phyloP scores from a whole-genome alignment of 92 coral and sea anemone genomes.

The Anthopleura xanthogrammica region DNA sequence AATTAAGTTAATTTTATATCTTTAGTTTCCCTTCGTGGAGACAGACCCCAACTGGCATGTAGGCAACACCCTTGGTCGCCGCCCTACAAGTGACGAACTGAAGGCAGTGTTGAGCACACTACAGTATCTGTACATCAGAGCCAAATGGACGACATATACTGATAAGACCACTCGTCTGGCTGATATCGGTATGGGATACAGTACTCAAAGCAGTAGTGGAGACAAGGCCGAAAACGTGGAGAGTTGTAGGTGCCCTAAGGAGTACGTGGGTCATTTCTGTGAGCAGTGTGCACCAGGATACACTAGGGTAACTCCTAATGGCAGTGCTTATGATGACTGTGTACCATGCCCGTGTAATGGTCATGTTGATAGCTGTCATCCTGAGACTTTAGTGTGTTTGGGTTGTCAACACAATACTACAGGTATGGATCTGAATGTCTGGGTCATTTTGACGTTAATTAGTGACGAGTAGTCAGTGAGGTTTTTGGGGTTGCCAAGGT shows the following conservation, averaged over 20 bases:
- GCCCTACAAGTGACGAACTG: conserved; percentile 69
- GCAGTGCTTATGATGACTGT: conserved; percentile 76
- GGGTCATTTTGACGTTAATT: too few relatives aligned
- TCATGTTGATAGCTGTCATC: conserved; percentile 70
- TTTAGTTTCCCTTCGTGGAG: conserved; percentile 77
- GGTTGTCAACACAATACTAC: conserved; percentile 87
- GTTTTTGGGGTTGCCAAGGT: neutral
- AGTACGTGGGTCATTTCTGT: conserved; percentile 88
- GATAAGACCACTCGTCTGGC: conserved; percentile 32
- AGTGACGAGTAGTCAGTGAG: neutral
- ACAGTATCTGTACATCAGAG: conserved; percentile 67
- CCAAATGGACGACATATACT: conserved; percentile 74
- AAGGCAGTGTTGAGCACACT: conserved; percentile 71
- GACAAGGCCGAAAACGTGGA: conserved; percentile 63
- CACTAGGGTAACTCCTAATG: conserved; percentile 77
- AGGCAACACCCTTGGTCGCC: conserved; percentile 69
- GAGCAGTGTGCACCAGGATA: conserved; percentile 88
- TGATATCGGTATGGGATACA: conserved; percentile 44
- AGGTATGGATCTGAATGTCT: conserved; percentile 39
- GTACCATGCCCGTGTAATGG: conserved; percentile 82
- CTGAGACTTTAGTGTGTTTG: conserved; percentile 81
- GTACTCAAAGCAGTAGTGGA: conserved; percentile 22
- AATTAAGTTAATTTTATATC: too few relatives aligned
- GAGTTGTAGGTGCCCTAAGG: conserved; percentile 70
- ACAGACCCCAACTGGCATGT: conserved; percentile 65